Base-by-base conservation (phyloP, 2,888 invertebrate species). In the Xestia sexstrigata region DNA sequence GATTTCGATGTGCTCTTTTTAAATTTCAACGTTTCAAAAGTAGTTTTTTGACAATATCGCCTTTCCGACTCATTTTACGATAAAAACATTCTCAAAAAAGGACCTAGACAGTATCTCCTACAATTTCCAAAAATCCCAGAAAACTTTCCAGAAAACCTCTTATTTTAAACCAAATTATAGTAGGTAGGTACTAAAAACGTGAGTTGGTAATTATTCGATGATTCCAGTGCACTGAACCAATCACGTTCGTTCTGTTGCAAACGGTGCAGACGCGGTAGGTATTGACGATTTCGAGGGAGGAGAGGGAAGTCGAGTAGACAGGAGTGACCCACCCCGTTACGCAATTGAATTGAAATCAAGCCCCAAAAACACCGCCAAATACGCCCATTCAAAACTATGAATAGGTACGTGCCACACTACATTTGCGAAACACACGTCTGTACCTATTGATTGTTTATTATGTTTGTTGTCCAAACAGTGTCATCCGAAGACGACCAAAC, bases 401-500 rank as follows among this genome's bases (percentile, higher is more conserved):
- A 65, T 42, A 35, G 30, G 62, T 62, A 8, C 7, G 26, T 62
- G 26, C 20, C 9, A n/a, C n/a, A 55, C 77, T 52, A 42, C 39
- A 17, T 45, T 11, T 62, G 30, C 13, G 20, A n/a, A 76, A 42
- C 42, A 23, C 9, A 55, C 6, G 2, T 47, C n/a, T 49, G 26
- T 62, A 15, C 55, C 45, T 13, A 15, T 55, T 47, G 13, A 30
- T 35, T 45, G 45, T 23, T 13, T n/a, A 23, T 17, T 11, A 65
- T 26, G 13, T 60, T 81, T 70, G 73, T 26, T 70, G 5, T 67
- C 30, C 20, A 60, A 86, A 86, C 72, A 76, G 86, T 87, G 78
- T 89, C 89, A 49, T 84, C 85, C 26, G 89, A 89, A 60, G 93
- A 93, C 67, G 90, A 89, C 23, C 91, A 92, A 67, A 81, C 78